Base-by-base conservation (phyloP, 2,888 invertebrate species). In the Oxyscelio sp. region DNA sequence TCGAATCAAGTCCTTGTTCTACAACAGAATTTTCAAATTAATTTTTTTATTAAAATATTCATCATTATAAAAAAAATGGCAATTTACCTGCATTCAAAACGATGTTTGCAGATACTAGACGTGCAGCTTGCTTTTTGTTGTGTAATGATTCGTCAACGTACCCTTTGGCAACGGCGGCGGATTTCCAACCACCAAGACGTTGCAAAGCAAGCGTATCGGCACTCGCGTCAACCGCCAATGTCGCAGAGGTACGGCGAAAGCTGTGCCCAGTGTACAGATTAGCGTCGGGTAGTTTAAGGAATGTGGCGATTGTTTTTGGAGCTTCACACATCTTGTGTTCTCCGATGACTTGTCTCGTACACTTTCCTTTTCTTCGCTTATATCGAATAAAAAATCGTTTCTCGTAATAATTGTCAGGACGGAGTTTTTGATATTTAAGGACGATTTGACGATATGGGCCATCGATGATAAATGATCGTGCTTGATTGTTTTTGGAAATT, bases 171-270 rank as follows among this genome's bases (percentile, higher is more conserved):
- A 66, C 66, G 11, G 15, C 38, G 8, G 50, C 21, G 17, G 66
- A 66, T 45, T 66, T 61, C 75, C 81, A 81, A 2, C 66, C 75
- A 8, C 75, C 81, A 24, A 50, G 52, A 11, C 74, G 17, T 58
- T 81, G 63, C 1, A 74, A 48, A 2, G 21, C 43, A 2, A 66
- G 31, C 6, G 66, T 50, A n/a, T 75, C 59, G 22, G 48, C 68
- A 22, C 52, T 70, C 15, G 61, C 45, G 19, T 83, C 61, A 4
- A 34, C 68, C 5, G 65, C 3, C 21, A 74, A 43, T 54, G 82
- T 74, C 43, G 79, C 79, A 19, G 82, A 83, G 4, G 74, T 85
- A 13, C 82, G 59, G 15, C 82, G 24, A 1, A 78, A 66, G 4
- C 34, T 15, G 45, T 83, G 78, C 4, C 74, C 74, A 2, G 78